Evolutionary conservation across 2,113 vertebrate genomes (phyloP).

Genomic region (Tiliqua scincoides): DNA sequence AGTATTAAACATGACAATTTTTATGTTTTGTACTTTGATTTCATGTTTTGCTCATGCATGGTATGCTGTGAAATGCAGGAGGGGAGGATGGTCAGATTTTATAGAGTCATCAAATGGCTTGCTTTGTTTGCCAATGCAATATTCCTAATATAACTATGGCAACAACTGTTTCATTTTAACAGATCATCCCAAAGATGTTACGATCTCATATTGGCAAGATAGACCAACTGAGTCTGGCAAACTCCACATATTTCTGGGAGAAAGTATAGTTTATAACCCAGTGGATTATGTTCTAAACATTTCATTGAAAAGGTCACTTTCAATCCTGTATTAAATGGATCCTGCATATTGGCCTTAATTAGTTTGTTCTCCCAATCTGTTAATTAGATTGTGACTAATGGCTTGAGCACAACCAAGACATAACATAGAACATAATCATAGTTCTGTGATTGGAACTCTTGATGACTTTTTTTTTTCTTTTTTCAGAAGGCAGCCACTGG

Average conservation of each 20-base stretch:
- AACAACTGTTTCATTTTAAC: neutral
- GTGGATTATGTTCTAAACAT: no score
- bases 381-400: no score
- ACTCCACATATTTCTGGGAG: neutral
- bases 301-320: no score
- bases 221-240: neutral
- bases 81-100: neutral
- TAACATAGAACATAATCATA: no score
- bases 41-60: slow-evolving; percentile 58
- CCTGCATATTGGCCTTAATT: no score
- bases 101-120: neutral
- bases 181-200: neutral
- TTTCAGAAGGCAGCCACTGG: no score
- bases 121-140: neutral
- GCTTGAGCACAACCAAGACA: no score
- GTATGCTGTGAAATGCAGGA: slow-evolving; percentile 29
- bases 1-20: slow-evolving; percentile 52
- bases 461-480: no score
- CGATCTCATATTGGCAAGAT: neutral
- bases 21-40: slow-evolving; percentile 47
- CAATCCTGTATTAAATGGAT: no score
- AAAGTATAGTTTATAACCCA: no score
- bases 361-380: no score
- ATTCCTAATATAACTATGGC: neutral
- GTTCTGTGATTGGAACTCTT: no score